Evolutionary conservation across 2,797 vertebrate species (phyloP).

Genomic region (Sphenopsis melanotis): DNA sequence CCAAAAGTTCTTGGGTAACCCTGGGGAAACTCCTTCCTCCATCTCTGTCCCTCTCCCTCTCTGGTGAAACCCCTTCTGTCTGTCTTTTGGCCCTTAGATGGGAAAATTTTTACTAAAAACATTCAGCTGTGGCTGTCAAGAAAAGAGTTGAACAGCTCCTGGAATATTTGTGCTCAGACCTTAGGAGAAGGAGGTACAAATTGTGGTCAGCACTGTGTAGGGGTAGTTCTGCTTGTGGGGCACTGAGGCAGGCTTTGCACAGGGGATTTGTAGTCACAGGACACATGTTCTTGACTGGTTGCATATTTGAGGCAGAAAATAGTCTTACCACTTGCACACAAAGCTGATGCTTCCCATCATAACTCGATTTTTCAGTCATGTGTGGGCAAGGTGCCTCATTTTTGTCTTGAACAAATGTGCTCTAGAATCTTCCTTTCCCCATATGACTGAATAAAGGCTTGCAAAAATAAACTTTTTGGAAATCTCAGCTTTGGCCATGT

Average conservation of each 20-base stretch:
- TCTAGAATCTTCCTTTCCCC: not conserved
- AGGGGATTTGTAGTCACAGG: not conserved
- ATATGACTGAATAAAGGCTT: not conserved
- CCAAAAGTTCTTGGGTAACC: not conserved
- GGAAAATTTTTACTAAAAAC: not conserved
- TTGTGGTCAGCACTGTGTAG: accelerated
- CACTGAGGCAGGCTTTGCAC: not conserved
- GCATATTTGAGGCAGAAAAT: not conserved
- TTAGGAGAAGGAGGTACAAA: not conserved
- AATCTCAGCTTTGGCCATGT: not conserved
- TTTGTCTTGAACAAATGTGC: not conserved
- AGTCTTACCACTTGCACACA: not conserved
- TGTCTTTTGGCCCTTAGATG: not conserved
- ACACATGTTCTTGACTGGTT: not conserved
- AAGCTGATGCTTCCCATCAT: not conserved
- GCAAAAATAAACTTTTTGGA: not conserved
- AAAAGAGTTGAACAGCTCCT: not conserved
- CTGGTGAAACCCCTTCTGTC: not conserved
- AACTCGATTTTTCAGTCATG: not conserved
- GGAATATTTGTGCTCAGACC: not conserved
- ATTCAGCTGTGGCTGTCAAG: not conserved
- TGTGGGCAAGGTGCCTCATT: not conserved
- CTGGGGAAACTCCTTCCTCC: not conserved
- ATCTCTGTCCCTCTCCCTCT: accelerated
- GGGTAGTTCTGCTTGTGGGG: not conserved